phyloP scores from a whole-genome alignment of 2,113 vertebrate genomes.

The Apaloderma vittatum region DNA sequence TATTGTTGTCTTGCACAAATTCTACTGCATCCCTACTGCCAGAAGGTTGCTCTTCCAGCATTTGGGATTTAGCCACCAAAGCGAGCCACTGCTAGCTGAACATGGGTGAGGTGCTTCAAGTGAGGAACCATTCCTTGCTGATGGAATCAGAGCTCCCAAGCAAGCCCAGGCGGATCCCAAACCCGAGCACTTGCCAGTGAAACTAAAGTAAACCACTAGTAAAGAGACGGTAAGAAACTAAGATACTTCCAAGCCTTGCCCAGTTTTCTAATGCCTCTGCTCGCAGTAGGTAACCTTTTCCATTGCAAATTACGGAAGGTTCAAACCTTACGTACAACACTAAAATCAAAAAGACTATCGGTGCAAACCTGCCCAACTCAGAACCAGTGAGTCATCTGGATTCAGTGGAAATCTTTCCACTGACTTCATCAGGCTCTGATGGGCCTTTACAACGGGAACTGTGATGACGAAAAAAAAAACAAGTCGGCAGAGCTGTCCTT shows the following conservation, averaged over 20 bases:
- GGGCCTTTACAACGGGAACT: not conserved
- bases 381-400: not conserved
- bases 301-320: conserved; percentile 11
- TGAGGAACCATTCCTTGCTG: conserved; percentile 26
- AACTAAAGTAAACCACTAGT: conserved; percentile 1
- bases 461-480: not conserved
- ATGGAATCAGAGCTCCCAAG: conserved; percentile 28
- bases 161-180: conserved; percentile 42
- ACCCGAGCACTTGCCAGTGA: not conserved
- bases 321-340: not conserved
- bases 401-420: not conserved
- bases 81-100: conserved; percentile 35
- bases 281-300: not conserved
- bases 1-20: not conserved
- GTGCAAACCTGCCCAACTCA: not conserved
- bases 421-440: not conserved
- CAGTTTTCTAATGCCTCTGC: not conserved
- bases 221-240: not conserved
- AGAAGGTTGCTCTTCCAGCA: not conserved
- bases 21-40: not conserved
- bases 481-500: not conserved
- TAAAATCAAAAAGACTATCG: not conserved
- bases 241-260: not conserved
- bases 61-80: conserved; percentile 7
- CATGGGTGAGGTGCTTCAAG: conserved; percentile 42